phyloP scores from a whole-genome alignment of 2,113 vertebrate species.

The Pelmatolapia mariae region DNA sequence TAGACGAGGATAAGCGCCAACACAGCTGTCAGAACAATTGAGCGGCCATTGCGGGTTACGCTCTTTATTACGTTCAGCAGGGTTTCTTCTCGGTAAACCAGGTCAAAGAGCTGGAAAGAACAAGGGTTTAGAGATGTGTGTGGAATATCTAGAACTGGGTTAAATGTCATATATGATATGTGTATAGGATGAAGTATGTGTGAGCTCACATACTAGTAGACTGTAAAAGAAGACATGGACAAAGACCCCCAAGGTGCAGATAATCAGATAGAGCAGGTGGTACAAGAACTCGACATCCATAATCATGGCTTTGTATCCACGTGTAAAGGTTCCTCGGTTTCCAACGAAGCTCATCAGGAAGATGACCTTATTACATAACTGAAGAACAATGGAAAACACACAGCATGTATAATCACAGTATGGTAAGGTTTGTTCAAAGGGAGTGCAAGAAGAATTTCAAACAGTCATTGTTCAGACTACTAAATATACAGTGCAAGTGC shows the following conservation, averaged over 20 bases:
- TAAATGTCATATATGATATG: background rate
- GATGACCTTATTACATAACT: conserved; percentile 97
- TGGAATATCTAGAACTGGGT: background rate
- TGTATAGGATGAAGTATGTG: background rate
- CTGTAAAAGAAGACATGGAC: conserved; percentile 99
- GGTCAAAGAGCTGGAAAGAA: conserved; percentile 86
- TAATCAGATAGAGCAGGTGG: conserved; percentile 92
- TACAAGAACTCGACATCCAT: conserved; percentile 97
- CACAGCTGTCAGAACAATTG: conserved; percentile 94
- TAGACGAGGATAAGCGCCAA: conserved; percentile 97
- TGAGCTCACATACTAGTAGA: conserved; percentile 79
- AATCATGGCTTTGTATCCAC: conserved; percentile 93
- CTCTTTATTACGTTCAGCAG: conserved; percentile 98
- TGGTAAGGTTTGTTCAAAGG: background rate
- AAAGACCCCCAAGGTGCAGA: conserved; percentile 91
- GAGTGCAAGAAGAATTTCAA: background rate
- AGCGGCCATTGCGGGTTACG: conserved; percentile 95
- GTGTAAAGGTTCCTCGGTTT: conserved; percentile 94
- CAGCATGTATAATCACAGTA: background rate
- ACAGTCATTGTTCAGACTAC: background rate
- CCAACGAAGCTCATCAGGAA: conserved; percentile 98
- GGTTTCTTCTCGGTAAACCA: conserved; percentile 96
- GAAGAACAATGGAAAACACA: background rate
- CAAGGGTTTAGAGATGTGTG: background rate
- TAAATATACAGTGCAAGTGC: background rate